These are phyloP conservation scores for Centruroides sculpturatus DNA, from an alignment of 1,140 invertebrate species.

Conservation along the genomic window DNA sequence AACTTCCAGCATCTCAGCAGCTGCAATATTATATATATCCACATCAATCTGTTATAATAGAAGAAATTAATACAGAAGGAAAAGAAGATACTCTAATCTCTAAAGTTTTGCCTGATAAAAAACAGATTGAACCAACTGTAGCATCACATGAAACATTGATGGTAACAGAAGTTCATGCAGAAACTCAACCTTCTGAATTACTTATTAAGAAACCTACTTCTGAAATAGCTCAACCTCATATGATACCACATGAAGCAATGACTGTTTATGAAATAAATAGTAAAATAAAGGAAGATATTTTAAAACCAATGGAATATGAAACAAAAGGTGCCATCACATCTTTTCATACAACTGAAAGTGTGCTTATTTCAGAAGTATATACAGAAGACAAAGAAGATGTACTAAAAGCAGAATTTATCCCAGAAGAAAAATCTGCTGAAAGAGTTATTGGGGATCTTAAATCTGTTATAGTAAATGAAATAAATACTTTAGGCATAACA, in stretches of 20 bases:
- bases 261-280: not conserved
- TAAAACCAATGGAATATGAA: not conserved
- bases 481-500: not conserved
- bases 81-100: not conserved
- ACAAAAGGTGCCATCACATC: not conserved
- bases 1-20: not conserved
- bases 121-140: too few relatives aligned
- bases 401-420: not conserved
- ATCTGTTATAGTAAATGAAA: constrained; percentile 6
- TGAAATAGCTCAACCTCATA: not conserved
- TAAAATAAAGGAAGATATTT: constrained; percentile 1
- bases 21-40: not conserved
- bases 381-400: too few relatives aligned
- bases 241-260: not conserved
- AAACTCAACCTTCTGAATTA: not conserved
- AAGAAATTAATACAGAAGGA: not conserved
- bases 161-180: not conserved
- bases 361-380: not conserved
- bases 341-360: not conserved
- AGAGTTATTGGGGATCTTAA: not conserved
- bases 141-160: not conserved
- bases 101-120: not conserved
- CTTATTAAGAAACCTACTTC: not conserved
- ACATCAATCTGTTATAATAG: not conserved
- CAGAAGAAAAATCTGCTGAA: not conserved